Evolutionary conservation across 2,888 invertebrate genomes (phyloP).

Genomic region (Rhimphoctona megacephalus): DNA sequence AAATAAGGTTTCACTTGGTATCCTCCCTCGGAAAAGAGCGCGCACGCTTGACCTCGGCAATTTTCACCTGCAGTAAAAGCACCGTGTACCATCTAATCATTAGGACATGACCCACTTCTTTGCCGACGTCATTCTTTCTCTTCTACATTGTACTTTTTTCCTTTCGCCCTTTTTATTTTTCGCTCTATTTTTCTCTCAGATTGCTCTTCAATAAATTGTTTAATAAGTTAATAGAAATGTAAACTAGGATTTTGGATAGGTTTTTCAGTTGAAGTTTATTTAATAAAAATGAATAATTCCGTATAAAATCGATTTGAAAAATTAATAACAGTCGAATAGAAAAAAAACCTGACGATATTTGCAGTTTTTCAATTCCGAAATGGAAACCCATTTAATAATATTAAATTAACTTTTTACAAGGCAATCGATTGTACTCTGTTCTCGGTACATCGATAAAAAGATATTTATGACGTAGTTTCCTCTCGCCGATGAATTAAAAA

Average conservation of each 20-base stretch:
- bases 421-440: neutral
- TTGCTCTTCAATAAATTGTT: neutral
- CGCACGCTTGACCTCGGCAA: slow-evolving; percentile 48
- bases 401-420: neutral
- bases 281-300: neutral
- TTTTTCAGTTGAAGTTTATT: neutral
- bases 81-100: slow-evolving; percentile 54
- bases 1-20: slow-evolving; percentile 3
- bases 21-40: slow-evolving; percentile 11
- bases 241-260: too few species aligned
- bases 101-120: slow-evolving; percentile 75
- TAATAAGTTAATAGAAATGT: neutral
- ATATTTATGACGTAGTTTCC: slow-evolving; percentile 28
- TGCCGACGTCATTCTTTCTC: slow-evolving; percentile 33
- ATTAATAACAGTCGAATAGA: neutral
- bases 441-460: slow-evolving; percentile 62
- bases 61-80: slow-evolving; percentile 55
- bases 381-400: neutral
- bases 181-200: neutral
- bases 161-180: neutral
- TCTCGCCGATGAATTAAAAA: slow-evolving; percentile 43
- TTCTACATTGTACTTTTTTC: slow-evolving; percentile 27
- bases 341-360: neutral
- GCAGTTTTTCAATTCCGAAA: neutral
- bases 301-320: neutral